phyloP scores from a whole-genome alignment of 2,113 vertebrate genomes.

The human region DNA sequence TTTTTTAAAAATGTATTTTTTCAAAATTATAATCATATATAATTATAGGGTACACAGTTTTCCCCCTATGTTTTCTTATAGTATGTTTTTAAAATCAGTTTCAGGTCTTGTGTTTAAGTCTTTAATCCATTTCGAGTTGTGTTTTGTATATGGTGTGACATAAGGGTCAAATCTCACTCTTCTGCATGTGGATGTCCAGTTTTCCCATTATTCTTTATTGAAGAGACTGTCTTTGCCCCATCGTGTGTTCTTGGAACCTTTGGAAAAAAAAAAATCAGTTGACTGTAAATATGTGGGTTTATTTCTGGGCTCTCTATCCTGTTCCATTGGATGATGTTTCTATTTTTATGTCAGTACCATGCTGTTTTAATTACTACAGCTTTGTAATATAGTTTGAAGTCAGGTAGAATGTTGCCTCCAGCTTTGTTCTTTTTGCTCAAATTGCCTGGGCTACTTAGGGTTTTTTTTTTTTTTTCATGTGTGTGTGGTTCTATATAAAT shows the following conservation, averaged over 20 bases:
- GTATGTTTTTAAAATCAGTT: background rate
- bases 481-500: background rate
- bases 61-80: background rate
- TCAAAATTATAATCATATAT: background rate
- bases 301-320: background rate
- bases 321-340: background rate
- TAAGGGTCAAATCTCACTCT: background rate
- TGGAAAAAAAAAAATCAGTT: background rate
- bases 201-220: background rate
- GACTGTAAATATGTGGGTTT: background rate
- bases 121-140: background rate
- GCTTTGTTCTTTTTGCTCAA: background rate
- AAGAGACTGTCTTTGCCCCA: background rate
- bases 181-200: background rate
- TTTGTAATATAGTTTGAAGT: background rate
- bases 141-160: background rate
- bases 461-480: background rate
- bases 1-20: background rate
- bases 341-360: background rate
- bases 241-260: background rate
- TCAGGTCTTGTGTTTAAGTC: background rate
- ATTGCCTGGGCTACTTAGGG: background rate
- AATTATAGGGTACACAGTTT: background rate
- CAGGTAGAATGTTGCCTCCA: background rate
- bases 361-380: background rate